Evolutionary conservation across 2,113 vertebrate genomes (phyloP).

Genomic region (Crypturellus undulatus): DNA sequence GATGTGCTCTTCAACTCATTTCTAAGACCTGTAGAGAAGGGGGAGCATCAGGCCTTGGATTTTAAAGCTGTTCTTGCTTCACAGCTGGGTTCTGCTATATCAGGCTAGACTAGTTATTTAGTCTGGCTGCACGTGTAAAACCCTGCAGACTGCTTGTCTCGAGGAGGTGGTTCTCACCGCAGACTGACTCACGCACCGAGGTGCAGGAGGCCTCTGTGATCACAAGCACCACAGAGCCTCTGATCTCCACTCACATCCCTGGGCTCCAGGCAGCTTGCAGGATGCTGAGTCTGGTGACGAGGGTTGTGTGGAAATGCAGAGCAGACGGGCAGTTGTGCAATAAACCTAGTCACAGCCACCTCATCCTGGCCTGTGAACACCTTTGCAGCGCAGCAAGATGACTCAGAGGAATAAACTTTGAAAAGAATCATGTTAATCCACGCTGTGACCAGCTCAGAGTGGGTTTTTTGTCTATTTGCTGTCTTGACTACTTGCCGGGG

Average conservation of each 20-base stretch:
- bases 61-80: background rate
- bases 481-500: background rate
- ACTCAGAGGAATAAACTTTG: constrained; percentile 23
- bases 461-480: background rate
- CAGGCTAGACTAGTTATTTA: background rate
- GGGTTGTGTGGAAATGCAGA: background rate
- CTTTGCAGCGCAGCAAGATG: background rate
- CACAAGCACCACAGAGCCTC: background rate
- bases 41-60: background rate
- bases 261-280: background rate
- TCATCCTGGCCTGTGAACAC: background rate
- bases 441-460: constrained; percentile 3
- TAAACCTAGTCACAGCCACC: background rate
- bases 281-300: background rate
- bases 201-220: background rate
- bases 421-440: background rate
- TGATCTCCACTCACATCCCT: background rate
- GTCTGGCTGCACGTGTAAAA: background rate
- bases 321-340: constrained; percentile 41
- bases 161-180: background rate
- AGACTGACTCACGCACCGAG: background rate
- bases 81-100: background rate
- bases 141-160: background rate
- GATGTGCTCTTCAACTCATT: background rate
- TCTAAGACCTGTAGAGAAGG: background rate